These are phyloP conservation scores for Typhlichthys eigenmanni DNA, from an alignment of 2,797 vertebrate genomes.

Conservation along the genomic window DNA sequence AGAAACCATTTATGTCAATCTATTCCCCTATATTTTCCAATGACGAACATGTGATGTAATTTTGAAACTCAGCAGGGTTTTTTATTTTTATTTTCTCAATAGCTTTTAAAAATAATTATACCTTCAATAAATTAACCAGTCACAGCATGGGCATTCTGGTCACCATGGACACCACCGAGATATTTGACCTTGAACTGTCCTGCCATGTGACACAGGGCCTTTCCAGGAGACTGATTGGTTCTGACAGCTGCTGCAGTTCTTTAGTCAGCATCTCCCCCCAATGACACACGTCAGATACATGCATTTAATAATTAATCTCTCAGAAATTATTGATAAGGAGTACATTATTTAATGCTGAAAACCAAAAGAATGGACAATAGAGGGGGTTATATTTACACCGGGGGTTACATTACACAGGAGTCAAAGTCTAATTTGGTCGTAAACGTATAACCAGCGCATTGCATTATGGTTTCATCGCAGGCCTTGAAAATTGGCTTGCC, in stretches of 20 bases:
- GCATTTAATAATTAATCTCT: constrained; percentile 46
- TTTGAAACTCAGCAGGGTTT: no score
- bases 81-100: no score
- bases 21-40: background rate
- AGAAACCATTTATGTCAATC: constrained; percentile 8
- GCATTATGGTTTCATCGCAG: constrained; percentile 10
- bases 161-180: constrained; percentile 7
- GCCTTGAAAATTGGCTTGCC: constrained; percentile 51
- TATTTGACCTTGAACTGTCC: constrained; percentile 18
- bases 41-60: background rate
- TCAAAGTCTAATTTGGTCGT: no score
- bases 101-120: no score
- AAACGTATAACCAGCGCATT: constrained; percentile 34
- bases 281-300: constrained; percentile 35
- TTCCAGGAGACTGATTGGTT: constrained; percentile 23
- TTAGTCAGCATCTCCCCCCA: background rate
- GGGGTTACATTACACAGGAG: no score
- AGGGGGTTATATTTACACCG: no score
- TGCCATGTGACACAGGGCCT: constrained; percentile 1
- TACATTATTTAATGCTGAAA: constrained; percentile 49
- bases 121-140: background rate
- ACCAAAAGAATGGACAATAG: no score
- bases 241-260: constrained; percentile 19
- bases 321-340: constrained; percentile 58
- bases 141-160: background rate